Conservation (phyloP, 2,888 invertebrate species). For the Argyresthia albistria region DNA sequence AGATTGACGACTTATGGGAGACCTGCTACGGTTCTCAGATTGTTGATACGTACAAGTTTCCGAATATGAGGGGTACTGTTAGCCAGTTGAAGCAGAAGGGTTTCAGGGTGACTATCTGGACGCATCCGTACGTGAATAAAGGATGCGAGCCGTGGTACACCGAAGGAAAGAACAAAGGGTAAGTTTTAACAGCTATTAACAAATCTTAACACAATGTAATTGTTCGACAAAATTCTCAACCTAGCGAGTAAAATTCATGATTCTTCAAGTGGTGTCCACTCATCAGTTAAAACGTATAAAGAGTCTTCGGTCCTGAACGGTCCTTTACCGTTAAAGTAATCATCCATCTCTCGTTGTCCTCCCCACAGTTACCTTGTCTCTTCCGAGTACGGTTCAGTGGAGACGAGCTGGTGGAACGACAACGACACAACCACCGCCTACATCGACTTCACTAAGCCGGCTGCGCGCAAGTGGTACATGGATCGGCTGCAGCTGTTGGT, state of each 20-base stretch:
- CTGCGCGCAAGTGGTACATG: conserved; percentile 75
- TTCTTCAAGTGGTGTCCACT: no score
- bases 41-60: conserved; percentile 64
- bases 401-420: conserved; percentile 69
- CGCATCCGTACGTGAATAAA: conserved; percentile 75
- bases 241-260: no score
- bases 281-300: no score
- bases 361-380: conserved; percentile 52
- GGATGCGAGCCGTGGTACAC: conserved; percentile 69
- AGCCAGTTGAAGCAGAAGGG: conserved; percentile 46
- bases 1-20: conserved; percentile 79
- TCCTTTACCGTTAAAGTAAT: no score
- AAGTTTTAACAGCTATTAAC: not conserved
- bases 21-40: conserved; percentile 74
- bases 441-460: conserved; percentile 80
- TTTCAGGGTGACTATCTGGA: conserved; percentile 74
- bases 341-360: not conserved
- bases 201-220: no score
- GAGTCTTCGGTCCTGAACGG: no score
- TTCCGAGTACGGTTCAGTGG: conserved; percentile 55
- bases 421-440: conserved; percentile 66
- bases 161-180: conserved; percentile 21
- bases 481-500: conserved; percentile 63
- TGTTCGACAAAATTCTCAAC: no score
- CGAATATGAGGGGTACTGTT: conserved; percentile 63